Percentiles rank a stretch among this genome's conserved stretches.
Evolutionary conservation across 2,888 invertebrate species (phyloP).

Genomic region (Argyresthia goedartella): DNA sequence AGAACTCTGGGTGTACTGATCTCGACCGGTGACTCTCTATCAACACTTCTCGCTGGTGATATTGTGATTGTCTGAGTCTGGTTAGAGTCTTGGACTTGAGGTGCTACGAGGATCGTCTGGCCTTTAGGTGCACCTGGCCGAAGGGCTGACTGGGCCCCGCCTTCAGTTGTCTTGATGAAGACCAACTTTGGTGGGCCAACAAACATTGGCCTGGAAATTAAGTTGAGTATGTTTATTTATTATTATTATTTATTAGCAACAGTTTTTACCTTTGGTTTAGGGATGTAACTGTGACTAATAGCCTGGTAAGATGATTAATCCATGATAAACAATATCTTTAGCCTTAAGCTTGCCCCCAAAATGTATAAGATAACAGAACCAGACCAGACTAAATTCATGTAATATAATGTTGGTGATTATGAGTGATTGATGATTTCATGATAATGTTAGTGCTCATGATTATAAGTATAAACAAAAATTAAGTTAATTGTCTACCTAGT

Average conservation of each 20-base stretch:
- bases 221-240: too few species aligned
- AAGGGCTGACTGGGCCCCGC: conserved; percentile 42
- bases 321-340: not conserved
- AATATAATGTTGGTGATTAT: too few species aligned
- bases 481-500: conserved; percentile 30
- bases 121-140: conserved; percentile 48
- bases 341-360: too few species aligned
- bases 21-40: conserved; percentile 30
- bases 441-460: too few species aligned
- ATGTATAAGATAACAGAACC: too few species aligned
- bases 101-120: conserved; percentile 58
- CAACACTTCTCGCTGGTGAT: conserved; percentile 8
- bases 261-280: too few species aligned
- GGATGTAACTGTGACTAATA: too few species aligned
- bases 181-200: conserved; percentile 64
- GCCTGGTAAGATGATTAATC: too few species aligned
- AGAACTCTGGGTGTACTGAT: conserved; percentile 30
- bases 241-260: not conserved
- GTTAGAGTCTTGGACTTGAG: conserved; percentile 27
- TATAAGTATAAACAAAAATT: not conserved
- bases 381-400: too few species aligned
- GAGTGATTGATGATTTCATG: too few species aligned
- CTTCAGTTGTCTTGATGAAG: conserved; percentile 61
- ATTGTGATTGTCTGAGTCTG: conserved; percentile 16
- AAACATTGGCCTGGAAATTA: conserved; percentile 50